Base-by-base conservation (phyloP, 1,140 invertebrate genomes). In the Heliconius nattereri region DNA sequence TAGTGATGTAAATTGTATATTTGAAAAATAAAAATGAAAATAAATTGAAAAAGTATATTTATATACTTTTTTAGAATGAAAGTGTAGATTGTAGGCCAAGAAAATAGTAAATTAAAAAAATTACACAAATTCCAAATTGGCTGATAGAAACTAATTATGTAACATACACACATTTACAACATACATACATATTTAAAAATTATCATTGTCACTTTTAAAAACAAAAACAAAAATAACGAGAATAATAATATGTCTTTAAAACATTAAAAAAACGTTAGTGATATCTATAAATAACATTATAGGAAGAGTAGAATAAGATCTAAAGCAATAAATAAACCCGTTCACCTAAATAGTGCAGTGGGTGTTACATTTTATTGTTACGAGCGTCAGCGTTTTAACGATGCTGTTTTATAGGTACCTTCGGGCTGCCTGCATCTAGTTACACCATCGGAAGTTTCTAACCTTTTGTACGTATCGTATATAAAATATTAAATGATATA, bases 401-500 rank as follows among this genome's bases (percentile, higher is more conserved):
- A 76, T 76, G 40, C 75, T 76, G 40, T 40, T 76, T 76, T 76
- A 76, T 76, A 29, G 60, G 74, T 26, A 23, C 16, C 74, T 75
- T 20, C 26, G 60, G 60, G 60, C 60, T 70, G 75, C 60, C 37
- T 76, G 75, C 37, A 76, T 76, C 60, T 76, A 40, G 60, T 45
- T 70, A 70, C 37, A 70, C 23, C 20, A 66, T 26, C 23, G 23
- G 8, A 6, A 66, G 11, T 66, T 66, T 66, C 8, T 13, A 66
- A 66, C 3, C 86, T 80, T 77, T 78, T 83, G 82, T 89, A 89
- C 60, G 23, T 66, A 66, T 66, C 1, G 13, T 8, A 66, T 23
- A 66, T 66, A 23, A 66, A 66, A 26, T 66, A 16, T 66, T 23
- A 13, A 66, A 16, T 8, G 26, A 23, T 60, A 23, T 2, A 60